Evolutionary conservation across 2,113 vertebrate genomes (phyloP).

Genomic region (Chelonoidis abingdonii): DNA sequence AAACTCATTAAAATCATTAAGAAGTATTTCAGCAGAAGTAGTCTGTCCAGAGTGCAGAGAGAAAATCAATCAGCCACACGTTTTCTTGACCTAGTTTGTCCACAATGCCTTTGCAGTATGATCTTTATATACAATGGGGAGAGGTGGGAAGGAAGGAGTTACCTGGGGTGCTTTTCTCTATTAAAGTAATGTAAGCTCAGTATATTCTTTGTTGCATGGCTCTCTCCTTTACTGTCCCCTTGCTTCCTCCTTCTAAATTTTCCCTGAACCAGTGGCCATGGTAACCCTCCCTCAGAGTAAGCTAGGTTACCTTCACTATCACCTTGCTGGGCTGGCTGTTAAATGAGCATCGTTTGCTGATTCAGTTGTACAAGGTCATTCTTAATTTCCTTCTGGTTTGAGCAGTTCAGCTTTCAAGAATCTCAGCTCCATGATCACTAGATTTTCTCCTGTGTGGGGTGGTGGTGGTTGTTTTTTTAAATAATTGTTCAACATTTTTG

Average conservation of each 20-base stretch:
- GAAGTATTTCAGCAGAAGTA: constrained; percentile 26
- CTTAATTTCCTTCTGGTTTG: constrained; percentile 36
- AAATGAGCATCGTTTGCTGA: constrained; percentile 48
- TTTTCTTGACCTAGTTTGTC: constrained; percentile 19
- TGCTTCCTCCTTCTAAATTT: not conserved
- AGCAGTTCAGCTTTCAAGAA: not conserved
- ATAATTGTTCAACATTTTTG: not conserved
- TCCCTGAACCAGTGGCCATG: constrained; percentile 55
- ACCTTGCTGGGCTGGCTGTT: constrained; percentile 19
- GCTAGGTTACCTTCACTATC: not conserved
- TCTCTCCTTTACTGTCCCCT: constrained; percentile 28
- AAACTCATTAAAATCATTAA: constrained; percentile 49
- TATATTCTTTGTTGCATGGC: not conserved
- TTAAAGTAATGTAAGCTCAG: constrained; percentile 5
- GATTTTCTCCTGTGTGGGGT: not conserved
- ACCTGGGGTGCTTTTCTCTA: not conserved
- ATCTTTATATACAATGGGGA: constrained; percentile 20
- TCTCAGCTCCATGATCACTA: not conserved
- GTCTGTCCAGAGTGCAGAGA: not conserved
- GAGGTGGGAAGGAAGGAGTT: not conserved
- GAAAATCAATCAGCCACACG: not conserved
- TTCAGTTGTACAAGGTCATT: constrained; percentile 25
- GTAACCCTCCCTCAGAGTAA: not conserved
- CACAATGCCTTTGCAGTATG: not conserved
- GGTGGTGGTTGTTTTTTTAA: not conserved